Base-by-base conservation (phyloP, 2,797 vertebrate genomes). In the Acanthurus tractus region DNA sequence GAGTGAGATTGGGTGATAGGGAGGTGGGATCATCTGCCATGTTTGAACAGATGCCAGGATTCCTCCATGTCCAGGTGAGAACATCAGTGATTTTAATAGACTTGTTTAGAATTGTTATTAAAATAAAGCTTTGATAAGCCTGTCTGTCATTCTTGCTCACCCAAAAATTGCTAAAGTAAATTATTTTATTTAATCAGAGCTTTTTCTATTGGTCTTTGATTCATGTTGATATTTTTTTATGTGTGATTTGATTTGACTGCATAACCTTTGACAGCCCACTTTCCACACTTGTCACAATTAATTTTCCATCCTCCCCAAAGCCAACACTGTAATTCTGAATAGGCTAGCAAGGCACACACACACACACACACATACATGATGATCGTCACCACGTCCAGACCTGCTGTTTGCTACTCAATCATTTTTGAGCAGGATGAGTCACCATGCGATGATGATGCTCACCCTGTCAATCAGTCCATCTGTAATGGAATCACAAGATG, bases 351-450 rank as follows among this genome's bases (percentile, higher is more conserved):
- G 29, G 29, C 61, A 59, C 46, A 38, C 70, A 80, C 67, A 67
- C 10, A 64, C 62, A 67, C 56, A 55, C 46, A 38, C 14, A 52
- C 9, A 23, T 25, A 20, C 8, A 52, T 17, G 54, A 4, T 5
- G 61, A 46, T 8, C 54, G 20, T 36, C 74, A 58, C 4, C 65
- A 65, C 20, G 42, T 68, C 59, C 63, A 74, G 58, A 29, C 57
- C n/a, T 42, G 55, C 42, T 25, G 74, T 85, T 76, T 79, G 77
- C 68, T 63, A 72, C 77, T 81, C 64, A 67, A 88, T 88, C 78
- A 83, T 29, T 68, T 67, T 85, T 62, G 63, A 72, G 67, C 76
- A 79, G 70, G 84, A 83, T 91, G 88, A 94, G 86, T 93, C 91
- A 93, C 74, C 0, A 13, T 25, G 81, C 15, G n/a, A 70, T 69